Evolutionary conservation across 1,140 invertebrate species (phyloP), one percentile per base, ranked within the genome.

Genomic region (Phocides pigmalion): DNA sequence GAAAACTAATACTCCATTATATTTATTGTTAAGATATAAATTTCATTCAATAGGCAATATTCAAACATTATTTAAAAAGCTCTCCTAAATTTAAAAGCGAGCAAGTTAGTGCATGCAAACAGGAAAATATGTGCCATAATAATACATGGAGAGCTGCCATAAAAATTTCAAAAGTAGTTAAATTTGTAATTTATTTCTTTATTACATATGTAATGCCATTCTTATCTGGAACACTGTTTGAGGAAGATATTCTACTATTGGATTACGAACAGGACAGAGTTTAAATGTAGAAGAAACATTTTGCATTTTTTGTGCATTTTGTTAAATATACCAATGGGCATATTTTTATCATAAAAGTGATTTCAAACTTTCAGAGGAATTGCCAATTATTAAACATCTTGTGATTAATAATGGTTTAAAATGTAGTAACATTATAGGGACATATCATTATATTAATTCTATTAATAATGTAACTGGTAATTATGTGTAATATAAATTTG

Each of bases 51-150:
- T 85, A 81, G 79, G 81, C 76, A 76, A 78, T 74, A 66, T 79
- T 81, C 73, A 67, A 80, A 79, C 70, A 72, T 74, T 66, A 74
- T 75, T 83, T 71, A 71, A 79, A 73, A 82, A 80, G 76, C 79
- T 74, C 75, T 54, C 76, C 76, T 85, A 81, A 77, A 84, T 82
- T 71, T 86, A 72, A 78, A 87, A 85, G 85, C 84, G 73, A 66
- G 79, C 79, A 76, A 76, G 73, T 80, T 84, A 85, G 80, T 87
- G 82, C 84, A 87, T 84, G 84, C 84, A 82, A 84, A 82, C 79
- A 82, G 81, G 73, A 84, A 82, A 85, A 84, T 61, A 61, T 72
- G 84, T 88, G 84, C 79, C 77, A 66, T 78, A 84, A 84, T 75
- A 83, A 79, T 73, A 79, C 78, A 70, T 74, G 69, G 79, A 84